Percentiles rank a stretch among this genome's conserved stretches.
Evolutionary conservation across 2,113 vertebrate species (phyloP).

Genomic region (Holacanthus passer): DNA sequence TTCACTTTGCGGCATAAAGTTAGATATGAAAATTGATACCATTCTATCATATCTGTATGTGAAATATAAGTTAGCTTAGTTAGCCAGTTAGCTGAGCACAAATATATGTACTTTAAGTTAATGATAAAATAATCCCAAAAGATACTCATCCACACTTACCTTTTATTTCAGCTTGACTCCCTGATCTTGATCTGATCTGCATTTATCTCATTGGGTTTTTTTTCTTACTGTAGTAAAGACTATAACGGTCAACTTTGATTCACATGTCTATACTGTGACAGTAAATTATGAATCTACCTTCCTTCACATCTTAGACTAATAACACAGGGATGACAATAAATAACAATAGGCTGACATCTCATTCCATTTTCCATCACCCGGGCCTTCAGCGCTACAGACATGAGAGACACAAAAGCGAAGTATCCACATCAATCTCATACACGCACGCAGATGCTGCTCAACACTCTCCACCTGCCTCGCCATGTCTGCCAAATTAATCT

Average conservation of each 20-base stretch:
- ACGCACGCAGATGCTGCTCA: constrained; percentile 55
- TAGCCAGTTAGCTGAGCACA: no score
- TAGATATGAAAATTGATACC: neutral
- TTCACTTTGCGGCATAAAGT: neutral
- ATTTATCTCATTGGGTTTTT: no score
- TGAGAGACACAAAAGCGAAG: constrained; percentile 43
- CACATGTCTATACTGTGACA: constrained; percentile 9
- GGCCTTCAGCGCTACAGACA: constrained; percentile 25
- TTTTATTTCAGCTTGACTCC: no score
- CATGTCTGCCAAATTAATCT: constrained; percentile 75
- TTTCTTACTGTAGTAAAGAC: neutral
- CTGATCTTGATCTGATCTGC: no score
- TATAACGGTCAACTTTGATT: constrained; percentile 28
- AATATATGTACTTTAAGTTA: no score
- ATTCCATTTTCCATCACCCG: constrained; percentile 52
- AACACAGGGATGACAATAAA: constrained; percentile 41
- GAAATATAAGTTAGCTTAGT: neutral
- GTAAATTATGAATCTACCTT: constrained; percentile 29
- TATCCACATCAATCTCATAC: constrained; percentile 63
- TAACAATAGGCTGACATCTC: constrained; percentile 48
- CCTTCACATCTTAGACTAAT: constrained; percentile 41
- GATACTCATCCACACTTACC: no score
- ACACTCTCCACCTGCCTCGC: constrained; percentile 66
- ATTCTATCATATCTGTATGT: neutral
- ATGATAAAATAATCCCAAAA: no score